Percentiles rank a stretch among this genome's conserved stretches.
phyloP scores from a whole-genome alignment of 1,140 invertebrate species.

The Hesperophylax magnus region DNA sequence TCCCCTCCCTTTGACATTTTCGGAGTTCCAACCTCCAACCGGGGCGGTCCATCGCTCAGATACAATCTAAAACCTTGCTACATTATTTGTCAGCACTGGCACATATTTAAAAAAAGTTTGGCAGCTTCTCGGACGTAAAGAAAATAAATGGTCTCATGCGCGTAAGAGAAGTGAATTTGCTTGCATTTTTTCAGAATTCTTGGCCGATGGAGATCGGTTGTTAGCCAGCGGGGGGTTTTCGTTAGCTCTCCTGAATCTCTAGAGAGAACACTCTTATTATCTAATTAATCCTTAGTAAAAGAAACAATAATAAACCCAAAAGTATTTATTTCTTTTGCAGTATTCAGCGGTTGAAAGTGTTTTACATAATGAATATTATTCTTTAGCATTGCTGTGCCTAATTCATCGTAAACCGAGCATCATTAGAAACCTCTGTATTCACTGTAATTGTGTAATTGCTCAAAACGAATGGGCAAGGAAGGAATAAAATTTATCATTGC shows the following conservation, averaged over 20 bases:
- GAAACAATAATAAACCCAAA: constrained; percentile 19
- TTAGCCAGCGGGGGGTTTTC: background rate
- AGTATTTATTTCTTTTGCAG: constrained; percentile 10
- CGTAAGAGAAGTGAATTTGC: background rate
- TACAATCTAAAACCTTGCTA: background rate
- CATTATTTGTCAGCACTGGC: background rate
- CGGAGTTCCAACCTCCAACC: background rate
- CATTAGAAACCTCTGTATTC: background rate
- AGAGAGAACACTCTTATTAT: background rate
- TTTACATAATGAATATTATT: background rate
- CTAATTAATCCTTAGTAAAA: constrained; percentile 18
- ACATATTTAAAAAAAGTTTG: background rate
- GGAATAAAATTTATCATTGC: too few relatives aligned
- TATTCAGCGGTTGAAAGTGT: background rate
- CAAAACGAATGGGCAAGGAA: background rate
- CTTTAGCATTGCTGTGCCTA: background rate
- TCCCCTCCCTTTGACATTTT: constrained; percentile 32
- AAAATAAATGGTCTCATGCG: background rate
- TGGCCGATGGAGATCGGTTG: background rate
- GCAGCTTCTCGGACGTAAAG: background rate
- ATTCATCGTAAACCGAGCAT: background rate
- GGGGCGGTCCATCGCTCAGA: constrained; percentile 14
- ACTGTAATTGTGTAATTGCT: background rate
- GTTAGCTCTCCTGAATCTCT: too few relatives aligned
- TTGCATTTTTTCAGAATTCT: background rate